Evolutionary conservation across 1,140 invertebrate species (phyloP).

Genomic region (Zaprionus tsacasi): DNA sequence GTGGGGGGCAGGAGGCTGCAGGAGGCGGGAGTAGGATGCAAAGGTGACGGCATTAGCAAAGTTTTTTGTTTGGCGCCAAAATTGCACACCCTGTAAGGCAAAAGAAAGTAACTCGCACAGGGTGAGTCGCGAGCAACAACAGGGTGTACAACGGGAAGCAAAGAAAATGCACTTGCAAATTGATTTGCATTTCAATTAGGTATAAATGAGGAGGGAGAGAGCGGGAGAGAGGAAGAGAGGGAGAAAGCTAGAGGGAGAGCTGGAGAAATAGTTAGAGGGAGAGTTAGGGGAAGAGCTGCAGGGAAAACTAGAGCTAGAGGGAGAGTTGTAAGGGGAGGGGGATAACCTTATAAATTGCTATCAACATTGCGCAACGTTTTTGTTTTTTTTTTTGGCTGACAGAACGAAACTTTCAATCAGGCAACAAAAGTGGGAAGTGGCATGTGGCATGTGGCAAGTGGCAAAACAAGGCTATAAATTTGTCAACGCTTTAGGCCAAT

Average conservation of each 20-base stretch:
- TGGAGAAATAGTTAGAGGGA: neutral
- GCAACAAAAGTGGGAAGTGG: constrained; percentile 52
- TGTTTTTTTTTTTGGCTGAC: constrained; percentile 20
- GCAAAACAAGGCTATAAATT: constrained; percentile 79
- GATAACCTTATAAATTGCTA: constrained; percentile 34
- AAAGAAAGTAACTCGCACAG: too few relatives aligned
- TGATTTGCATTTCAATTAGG: constrained; percentile 11
- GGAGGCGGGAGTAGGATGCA: too few relatives aligned
- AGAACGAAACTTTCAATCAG: constrained; percentile 34
- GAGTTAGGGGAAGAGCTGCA: neutral
- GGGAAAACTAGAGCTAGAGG: neutral
- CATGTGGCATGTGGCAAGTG: constrained; percentile 41
- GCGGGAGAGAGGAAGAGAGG: neutral
- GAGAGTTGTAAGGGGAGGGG: neutral
- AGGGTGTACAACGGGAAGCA: neutral
- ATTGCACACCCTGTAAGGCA: neutral
- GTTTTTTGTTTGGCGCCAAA: too few relatives aligned
- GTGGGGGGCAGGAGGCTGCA: too few relatives aligned
- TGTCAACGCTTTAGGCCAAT: constrained; percentile 72
- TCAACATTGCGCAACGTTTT: constrained; percentile 39
- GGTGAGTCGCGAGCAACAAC: neutral
- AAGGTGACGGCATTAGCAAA: neutral
- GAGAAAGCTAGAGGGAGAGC: too few relatives aligned
- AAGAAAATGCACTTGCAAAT: constrained; percentile 8
- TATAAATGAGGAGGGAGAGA: constrained; percentile 1